phyloP scores from a whole-genome alignment of 2,797 vertebrate genomes.

The Trachurus trachurus region DNA sequence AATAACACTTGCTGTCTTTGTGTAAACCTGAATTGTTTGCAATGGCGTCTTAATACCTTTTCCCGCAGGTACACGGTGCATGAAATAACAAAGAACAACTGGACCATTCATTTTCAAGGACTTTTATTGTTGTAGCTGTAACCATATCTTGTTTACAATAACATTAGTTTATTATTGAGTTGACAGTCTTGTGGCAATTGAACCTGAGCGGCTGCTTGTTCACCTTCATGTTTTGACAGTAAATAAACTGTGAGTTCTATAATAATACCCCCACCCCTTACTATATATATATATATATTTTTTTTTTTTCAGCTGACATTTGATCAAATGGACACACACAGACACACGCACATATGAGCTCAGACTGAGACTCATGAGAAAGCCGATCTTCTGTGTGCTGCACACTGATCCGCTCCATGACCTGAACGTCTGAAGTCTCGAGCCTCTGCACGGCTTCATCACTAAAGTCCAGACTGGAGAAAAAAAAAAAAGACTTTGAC shows the following conservation, averaged over 20 bases:
- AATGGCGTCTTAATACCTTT: not conserved
- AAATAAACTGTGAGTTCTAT: slow-evolving; percentile 23
- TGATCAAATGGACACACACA: slow-evolving; percentile 42
- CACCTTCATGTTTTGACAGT: slow-evolving; percentile 16
- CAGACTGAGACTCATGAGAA: slow-evolving; percentile 29
- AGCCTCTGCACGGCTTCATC: slow-evolving; percentile 13
- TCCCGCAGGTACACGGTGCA: no score
- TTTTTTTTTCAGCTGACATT: slow-evolving; percentile 24
- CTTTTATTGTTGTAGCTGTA: no score
- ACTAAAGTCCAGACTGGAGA: slow-evolving; percentile 24
- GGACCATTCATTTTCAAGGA: not conserved
- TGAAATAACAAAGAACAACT: no score
- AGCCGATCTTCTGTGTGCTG: slow-evolving; percentile 24
- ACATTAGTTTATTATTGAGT: not conserved
- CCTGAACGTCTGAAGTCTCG: slow-evolving; percentile 41
- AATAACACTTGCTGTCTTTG: not conserved
- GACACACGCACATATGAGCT: slow-evolving; percentile 8
- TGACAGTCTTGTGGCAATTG: not conserved
- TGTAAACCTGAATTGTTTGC: not conserved
- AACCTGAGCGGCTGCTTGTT: not conserved
- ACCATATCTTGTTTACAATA: not conserved
- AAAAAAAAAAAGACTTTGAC: slow-evolving; percentile 28
- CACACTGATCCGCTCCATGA: slow-evolving; percentile 49
- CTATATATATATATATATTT: slow-evolving; percentile 2
- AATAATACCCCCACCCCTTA: not conserved